Percentiles rank a stretch among this genome's conserved stretches.
phyloP scores from a whole-genome alignment of 2,113 vertebrate genomes.

The Triplophysa siluroides region DNA sequence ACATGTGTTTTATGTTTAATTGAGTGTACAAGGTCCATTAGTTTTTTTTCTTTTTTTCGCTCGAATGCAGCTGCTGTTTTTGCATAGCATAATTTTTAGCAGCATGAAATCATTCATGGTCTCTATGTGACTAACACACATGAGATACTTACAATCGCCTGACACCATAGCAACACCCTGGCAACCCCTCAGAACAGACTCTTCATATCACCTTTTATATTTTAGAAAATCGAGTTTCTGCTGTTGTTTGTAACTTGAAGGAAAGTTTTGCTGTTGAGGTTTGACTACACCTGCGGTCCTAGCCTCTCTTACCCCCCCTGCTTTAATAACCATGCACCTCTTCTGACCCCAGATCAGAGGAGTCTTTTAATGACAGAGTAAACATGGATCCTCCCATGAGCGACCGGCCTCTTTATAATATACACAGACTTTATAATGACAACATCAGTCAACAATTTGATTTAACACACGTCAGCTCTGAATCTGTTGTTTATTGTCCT shows the following conservation, averaged over 20 bases:
- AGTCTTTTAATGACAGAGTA: constrained; percentile 63
- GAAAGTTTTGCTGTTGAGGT: constrained; percentile 32
- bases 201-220: no score
- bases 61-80: not conserved
- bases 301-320: constrained; percentile 56
- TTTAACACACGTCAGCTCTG: constrained; percentile 60
- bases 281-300: constrained; percentile 67
- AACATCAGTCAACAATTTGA: constrained; percentile 68
- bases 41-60: not conserved
- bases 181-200: no score
- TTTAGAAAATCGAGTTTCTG: no score
- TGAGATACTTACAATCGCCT: no score
- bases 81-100: not conserved
- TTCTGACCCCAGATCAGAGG: constrained; percentile 60
- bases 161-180: no score
- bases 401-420: constrained; percentile 28
- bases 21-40: not conserved
- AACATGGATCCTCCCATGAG: constrained; percentile 41
- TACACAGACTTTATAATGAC: constrained; percentile 31
- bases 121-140: no score
- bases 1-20: not conserved
- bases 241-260: no score
- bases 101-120: not conserved
- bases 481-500: constrained; percentile 51
- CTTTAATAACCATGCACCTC: constrained; percentile 56